Percentiles rank a stretch among this genome's conserved stretches.
phyloP scores from a whole-genome alignment of 2,113 vertebrate species.

The Oncorhynchus keta region DNA sequence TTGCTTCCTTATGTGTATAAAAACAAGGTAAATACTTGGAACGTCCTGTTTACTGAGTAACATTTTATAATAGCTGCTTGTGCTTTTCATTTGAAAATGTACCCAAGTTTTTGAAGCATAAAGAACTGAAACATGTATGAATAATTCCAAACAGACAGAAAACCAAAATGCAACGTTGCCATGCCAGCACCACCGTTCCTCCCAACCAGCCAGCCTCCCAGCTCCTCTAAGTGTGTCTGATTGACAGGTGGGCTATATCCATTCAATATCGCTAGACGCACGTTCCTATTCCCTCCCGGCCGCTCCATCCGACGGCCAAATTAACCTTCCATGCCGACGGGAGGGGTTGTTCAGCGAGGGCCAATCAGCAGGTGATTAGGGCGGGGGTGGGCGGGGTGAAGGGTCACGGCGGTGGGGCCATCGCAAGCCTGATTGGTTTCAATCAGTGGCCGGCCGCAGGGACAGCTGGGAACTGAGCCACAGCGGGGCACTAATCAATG shows the following conservation, averaged over 20 bases:
- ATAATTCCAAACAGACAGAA: too few relatives aligned
- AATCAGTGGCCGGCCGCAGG: slow-evolving; percentile 70
- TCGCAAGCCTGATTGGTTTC: slow-evolving; percentile 77
- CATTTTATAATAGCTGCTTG: too few relatives aligned
- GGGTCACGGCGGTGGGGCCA: slow-evolving; percentile 74
- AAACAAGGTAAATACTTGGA: too few relatives aligned
- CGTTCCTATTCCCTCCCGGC: slow-evolving; percentile 75
- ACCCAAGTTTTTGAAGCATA: too few relatives aligned
- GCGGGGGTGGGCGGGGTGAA: slow-evolving; percentile 70
- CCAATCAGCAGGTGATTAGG: slow-evolving; percentile 77
- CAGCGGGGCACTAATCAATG: slow-evolving; percentile 70
- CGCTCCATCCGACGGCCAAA: slow-evolving; percentile 74
- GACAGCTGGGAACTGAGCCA: slow-evolving; percentile 74
- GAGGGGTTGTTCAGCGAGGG: slow-evolving; percentile 64
- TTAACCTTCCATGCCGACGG: slow-evolving; percentile 73
- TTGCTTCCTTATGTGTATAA: too few relatives aligned
- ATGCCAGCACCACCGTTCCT: neutral
- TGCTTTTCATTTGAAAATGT: too few relatives aligned
- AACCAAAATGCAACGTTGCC: neutral
- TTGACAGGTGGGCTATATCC: slow-evolving; percentile 72
- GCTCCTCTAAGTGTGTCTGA: slow-evolving; percentile 59
- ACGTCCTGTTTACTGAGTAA: too few relatives aligned
- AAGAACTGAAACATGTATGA: too few relatives aligned
- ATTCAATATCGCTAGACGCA: slow-evolving; percentile 72
- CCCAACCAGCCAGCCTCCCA: slow-evolving; percentile 2